Base-by-base conservation (phyloP, 2,888 invertebrate species). In the Amitus sp. region DNA sequence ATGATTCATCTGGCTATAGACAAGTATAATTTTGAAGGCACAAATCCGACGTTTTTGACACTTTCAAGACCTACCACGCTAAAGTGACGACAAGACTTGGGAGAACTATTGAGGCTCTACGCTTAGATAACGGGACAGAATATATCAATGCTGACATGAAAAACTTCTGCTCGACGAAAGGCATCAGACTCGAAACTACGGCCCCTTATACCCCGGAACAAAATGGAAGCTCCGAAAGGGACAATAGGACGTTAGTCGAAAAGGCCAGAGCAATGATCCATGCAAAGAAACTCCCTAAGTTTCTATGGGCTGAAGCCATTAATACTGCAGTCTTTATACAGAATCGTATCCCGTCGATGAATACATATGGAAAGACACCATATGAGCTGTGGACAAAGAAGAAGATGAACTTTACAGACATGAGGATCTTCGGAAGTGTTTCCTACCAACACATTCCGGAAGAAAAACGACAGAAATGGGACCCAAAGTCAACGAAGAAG, bases 301-400 rank as follows among this genome's bases (percentile, higher is more conserved):
- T 23, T 43, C 43, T 53, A 2, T 73, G 71, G 71, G 68, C 67
- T 23, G 73, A 70, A 43, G 50, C 69, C 27, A 61, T 69, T 1
- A 62, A 34, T 20, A 62, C 64, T 47, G 70, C 70, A n/a, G 33
- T 54, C n/a, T 71, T 68, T 39, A 40, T 71, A 13, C 27, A 69
- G 12, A 71, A 73, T 39, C 39, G 66, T 51, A 70, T 69, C 10
- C 68, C 68, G 19, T 68, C 66, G 42, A 69, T 72, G 17, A 56
- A 56, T 27, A 53, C 62, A 46, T 47, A 58, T 27, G 68, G 58
- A 15, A 66, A 62, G 28, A 70, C 66, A 47, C 73, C 74, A 2
- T 72, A 61, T 45, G 72, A 75, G 48, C 13, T 75, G 2, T 74
- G 71, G 71, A 63, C n/a, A n/a, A n/a, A n/a, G n/a, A n/a, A n/a